Conservation (phyloP, 1,140 invertebrate genomes). For the Drosophila ercepeae region DNA sequence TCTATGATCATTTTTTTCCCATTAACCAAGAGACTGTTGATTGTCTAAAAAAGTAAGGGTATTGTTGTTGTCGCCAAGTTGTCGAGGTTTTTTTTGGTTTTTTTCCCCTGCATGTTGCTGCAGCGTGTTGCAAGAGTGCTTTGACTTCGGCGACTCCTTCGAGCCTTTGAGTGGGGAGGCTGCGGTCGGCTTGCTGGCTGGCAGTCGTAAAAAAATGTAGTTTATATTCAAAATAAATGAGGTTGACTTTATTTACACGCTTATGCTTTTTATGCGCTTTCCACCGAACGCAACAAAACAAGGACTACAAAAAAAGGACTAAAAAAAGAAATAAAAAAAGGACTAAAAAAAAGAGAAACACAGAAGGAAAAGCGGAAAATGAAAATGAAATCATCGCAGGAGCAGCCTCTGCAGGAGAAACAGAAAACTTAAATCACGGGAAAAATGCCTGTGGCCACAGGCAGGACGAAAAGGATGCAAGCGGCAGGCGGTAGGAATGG, state of each 20-base stretch:
- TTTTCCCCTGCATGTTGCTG: constrained; percentile 13
- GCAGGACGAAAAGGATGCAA: neutral
- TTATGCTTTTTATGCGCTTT: constrained; percentile 81
- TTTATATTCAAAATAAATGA: constrained; percentile 83
- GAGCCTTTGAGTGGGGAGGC: constrained; percentile 25
- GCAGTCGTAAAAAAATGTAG: constrained; percentile 79
- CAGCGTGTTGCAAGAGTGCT: constrained; percentile 67
- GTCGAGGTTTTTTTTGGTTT: neutral
- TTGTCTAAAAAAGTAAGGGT: neutral
- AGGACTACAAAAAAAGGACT: neutral
- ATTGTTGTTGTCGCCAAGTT: constrained; percentile 36
- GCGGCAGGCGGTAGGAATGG: neutral
- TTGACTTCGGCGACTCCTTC: constrained; percentile 59
- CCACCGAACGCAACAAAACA: constrained; percentile 42
- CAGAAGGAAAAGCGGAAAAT: constrained; percentile 15
- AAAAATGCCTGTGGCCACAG: constrained; percentile 52
- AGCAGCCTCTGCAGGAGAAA: constrained; percentile 2
- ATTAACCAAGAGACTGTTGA: constrained; percentile 6
- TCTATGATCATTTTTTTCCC: too few species aligned
- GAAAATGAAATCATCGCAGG: constrained; percentile 51
- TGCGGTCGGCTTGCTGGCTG: constrained; percentile 49
- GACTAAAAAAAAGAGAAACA: neutral
- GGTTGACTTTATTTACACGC: constrained; percentile 81
- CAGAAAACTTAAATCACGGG: constrained; percentile 44
- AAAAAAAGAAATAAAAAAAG: neutral